phyloP scores from a whole-genome alignment of 2,797 vertebrate genomes.

The Monodelphis domestica region DNA sequence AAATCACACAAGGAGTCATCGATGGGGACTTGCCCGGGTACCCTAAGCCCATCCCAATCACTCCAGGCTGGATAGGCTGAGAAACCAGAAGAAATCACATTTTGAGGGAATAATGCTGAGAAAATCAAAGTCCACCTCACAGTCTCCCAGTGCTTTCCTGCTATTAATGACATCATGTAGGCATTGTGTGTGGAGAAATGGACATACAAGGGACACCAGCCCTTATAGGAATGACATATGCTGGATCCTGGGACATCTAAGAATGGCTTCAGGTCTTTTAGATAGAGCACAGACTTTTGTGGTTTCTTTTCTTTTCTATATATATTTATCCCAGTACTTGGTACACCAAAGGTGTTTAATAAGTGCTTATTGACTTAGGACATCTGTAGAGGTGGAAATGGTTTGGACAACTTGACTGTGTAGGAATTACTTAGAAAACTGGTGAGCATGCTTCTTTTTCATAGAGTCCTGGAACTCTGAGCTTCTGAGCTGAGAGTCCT shows the following conservation, averaged over 20 bases:
- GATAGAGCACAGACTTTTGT: too few species aligned
- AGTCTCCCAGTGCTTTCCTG: neutral
- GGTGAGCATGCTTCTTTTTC: neutral
- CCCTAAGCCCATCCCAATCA: neutral
- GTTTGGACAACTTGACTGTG: neutral
- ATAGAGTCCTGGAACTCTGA: neutral
- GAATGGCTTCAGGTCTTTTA: neutral
- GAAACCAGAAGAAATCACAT: neutral
- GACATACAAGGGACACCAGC: neutral
- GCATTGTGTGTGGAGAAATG: neutral
- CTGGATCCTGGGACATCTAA: neutral
- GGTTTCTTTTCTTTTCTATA: too few species aligned
- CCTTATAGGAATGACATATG: neutral
- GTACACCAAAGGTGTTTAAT: neutral
- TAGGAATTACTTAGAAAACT: neutral
- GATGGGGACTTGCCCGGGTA: neutral
- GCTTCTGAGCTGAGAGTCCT: neutral
- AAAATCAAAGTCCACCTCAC: neutral
- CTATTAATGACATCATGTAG: neutral
- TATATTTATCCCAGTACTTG: neutral
- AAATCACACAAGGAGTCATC: slow-evolving; percentile 55
- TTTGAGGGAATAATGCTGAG: neutral
- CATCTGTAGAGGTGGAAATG: neutral
- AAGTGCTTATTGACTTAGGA: neutral
- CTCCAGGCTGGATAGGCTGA: neutral